Percentiles rank a stretch among this genome's conserved stretches.
phyloP scores from a whole-genome alignment of 2,797 vertebrate species.

The Neoniphon sammara region DNA sequence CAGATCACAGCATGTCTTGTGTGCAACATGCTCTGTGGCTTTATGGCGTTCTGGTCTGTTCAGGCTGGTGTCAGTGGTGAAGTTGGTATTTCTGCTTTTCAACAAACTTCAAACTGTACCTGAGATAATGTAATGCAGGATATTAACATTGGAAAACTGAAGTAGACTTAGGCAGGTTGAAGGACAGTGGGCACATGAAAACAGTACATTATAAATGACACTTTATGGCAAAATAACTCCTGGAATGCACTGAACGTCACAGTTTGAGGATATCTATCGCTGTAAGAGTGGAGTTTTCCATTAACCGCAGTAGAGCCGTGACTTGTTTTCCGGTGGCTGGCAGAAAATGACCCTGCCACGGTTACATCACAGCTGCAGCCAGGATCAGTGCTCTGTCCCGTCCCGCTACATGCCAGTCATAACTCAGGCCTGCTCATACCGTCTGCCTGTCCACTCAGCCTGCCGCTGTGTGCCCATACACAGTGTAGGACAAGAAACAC shows the following conservation, averaged over 20 bases:
- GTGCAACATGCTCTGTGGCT: no score
- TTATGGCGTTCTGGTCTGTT: no score
- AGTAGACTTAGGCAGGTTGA: no score
- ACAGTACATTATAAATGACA: no score
- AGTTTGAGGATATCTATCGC: neutral
- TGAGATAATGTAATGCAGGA: no score
- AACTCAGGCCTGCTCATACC: slow-evolving; percentile 38
- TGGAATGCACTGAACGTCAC: neutral
- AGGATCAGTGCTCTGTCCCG: slow-evolving; percentile 6
- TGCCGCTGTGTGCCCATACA: slow-evolving; percentile 16
- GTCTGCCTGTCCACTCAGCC: neutral
- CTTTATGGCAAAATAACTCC: neutral
- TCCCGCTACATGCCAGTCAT: slow-evolving; percentile 49
- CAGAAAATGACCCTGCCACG: neutral
- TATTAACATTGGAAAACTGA: no score
- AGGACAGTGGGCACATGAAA: no score
- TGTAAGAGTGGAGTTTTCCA: neutral
- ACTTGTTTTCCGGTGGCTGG: neutral
- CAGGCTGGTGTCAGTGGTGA: no score
- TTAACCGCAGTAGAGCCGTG: neutral
- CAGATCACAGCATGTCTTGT: no score
- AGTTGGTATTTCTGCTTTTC: no score
- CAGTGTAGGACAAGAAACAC: slow-evolving; percentile 1
- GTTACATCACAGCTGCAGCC: slow-evolving; percentile 31
- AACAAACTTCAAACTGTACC: no score